Evolutionary conservation across 1,140 invertebrate species (phyloP).

Genomic region (Chymomyza costata): DNA sequence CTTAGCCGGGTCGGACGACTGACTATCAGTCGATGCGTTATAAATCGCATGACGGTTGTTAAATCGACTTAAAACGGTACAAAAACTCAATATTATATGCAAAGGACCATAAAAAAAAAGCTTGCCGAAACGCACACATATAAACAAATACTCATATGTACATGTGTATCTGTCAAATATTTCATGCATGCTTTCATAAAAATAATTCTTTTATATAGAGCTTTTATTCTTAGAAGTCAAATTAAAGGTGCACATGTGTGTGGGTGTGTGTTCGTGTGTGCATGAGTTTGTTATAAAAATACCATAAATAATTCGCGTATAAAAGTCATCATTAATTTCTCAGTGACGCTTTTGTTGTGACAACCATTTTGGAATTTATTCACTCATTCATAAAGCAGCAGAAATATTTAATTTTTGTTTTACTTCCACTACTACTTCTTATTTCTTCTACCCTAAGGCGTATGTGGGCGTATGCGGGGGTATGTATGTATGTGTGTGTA

Average conservation of each 20-base stretch:
- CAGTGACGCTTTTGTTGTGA: constrained; percentile 56
- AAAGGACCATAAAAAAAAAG: constrained; percentile 69
- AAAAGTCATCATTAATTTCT: constrained; percentile 73
- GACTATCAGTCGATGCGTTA: constrained; percentile 60
- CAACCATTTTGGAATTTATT: constrained; percentile 68
- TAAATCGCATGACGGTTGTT: constrained; percentile 59
- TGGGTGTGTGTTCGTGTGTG: constrained; percentile 12
- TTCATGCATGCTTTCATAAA: constrained; percentile 48
- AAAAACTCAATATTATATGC: constrained; percentile 56
- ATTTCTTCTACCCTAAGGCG: too few species aligned
- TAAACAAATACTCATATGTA: constrained; percentile 7
- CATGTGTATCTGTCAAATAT: constrained; percentile 13
- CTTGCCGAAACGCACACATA: constrained; percentile 50
- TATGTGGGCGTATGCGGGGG: too few species aligned
- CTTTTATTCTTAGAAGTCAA: constrained; percentile 60
- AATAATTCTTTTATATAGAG: constrained; percentile 31
- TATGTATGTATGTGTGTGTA: not conserved
- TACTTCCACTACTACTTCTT: constrained; percentile 10
- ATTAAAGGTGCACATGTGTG: constrained; percentile 53
- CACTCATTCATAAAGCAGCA: constrained; percentile 57
- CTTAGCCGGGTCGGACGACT: not conserved
- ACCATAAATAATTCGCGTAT: constrained; percentile 67
- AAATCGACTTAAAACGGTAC: constrained; percentile 60
- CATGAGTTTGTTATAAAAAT: constrained; percentile 66
- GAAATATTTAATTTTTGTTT: not conserved